phyloP scores from a whole-genome alignment of 2,797 vertebrate genomes.

The Echeneis naucrates region DNA sequence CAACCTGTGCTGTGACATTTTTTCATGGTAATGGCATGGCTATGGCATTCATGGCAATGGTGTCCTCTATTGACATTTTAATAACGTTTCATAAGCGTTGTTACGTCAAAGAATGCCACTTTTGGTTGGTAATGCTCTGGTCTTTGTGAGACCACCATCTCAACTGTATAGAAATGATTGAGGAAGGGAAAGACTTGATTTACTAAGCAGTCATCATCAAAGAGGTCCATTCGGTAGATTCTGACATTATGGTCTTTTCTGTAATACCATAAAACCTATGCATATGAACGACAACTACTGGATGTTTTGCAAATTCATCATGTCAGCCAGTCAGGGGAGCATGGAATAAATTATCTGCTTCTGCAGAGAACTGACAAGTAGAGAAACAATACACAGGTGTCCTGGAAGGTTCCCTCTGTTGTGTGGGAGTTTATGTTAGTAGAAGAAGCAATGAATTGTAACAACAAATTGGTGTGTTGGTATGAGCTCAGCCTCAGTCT shows the following conservation, averaged over 20 bases:
- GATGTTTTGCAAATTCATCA: not conserved
- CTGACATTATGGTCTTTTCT: too few species aligned
- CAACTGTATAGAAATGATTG: too few species aligned
- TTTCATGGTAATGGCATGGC: too few species aligned
- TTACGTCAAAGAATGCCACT: too few species aligned
- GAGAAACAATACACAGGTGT: too few species aligned
- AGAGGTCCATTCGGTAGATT: not conserved
- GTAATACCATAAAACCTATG: too few species aligned
- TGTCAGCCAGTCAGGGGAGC: not conserved
- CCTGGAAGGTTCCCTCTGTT: not conserved
- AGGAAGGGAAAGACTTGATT: too few species aligned
- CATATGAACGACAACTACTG: not conserved
- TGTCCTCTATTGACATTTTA: too few species aligned
- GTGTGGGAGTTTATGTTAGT: not conserved
- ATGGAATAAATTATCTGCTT: not conserved
- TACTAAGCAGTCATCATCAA: not conserved
- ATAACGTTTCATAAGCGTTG: too few species aligned
- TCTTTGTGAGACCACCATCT: not conserved
- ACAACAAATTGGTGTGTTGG: not conserved
- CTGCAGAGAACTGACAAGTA: not conserved
- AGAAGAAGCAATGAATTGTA: not conserved
- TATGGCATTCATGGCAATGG: too few species aligned
- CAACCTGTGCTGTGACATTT: too few species aligned
- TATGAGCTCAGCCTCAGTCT: conserved; percentile 3
- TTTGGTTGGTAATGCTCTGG: too few species aligned